Evolutionary conservation across 1,140 invertebrate species (phyloP), one percentile per base, ranked within the genome.

Genomic region (Zaprionus tsacasi): DNA sequence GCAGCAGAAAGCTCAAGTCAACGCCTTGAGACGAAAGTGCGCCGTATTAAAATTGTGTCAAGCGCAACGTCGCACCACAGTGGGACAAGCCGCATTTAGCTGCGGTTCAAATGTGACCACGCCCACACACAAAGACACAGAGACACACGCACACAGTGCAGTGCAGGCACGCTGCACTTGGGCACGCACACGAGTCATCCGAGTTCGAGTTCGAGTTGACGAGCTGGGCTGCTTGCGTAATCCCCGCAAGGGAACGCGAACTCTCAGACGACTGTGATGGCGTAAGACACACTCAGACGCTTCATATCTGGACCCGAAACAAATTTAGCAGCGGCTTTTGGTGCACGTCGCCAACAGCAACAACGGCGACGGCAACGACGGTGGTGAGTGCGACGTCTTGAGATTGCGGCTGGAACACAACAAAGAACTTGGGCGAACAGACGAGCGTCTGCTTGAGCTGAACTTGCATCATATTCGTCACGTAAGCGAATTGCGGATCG

Each of bases 1-100:
- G 82, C 90, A 91, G 90, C 90, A 91, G 90, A 91, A 89, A 85
- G 60, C 58, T 71, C 71, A 81, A 80, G 81, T 82, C 85, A 85
- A 76, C 81, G 86, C 86, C 85, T 89, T 83, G 73, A 35, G 52
- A 58, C 10, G 55, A n/a, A n/a, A 50, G 11, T 70, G 75, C 70
- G 64, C 48, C 43, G 52, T 33, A 25, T 33, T 69, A 43, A 67
- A 87, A 78, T 45, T 55, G 74, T 88, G 83, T 82, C 85, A 88
- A 81, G 83, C 74, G 52, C 54, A 61, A 52, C 40, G 48, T 6
- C 21, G 21, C 3, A 30, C 55, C 60, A 89, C 85, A 55, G 85
- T 89, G 85, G 85, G 36, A 25, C 80, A 58, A 64, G 35, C 40
- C 11, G 0, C 25, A 33, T 1, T 35, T 17, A 77, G 68, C 15